Base-by-base conservation (phyloP, 2,888 invertebrate species). In the Cheilosia impressa region DNA sequence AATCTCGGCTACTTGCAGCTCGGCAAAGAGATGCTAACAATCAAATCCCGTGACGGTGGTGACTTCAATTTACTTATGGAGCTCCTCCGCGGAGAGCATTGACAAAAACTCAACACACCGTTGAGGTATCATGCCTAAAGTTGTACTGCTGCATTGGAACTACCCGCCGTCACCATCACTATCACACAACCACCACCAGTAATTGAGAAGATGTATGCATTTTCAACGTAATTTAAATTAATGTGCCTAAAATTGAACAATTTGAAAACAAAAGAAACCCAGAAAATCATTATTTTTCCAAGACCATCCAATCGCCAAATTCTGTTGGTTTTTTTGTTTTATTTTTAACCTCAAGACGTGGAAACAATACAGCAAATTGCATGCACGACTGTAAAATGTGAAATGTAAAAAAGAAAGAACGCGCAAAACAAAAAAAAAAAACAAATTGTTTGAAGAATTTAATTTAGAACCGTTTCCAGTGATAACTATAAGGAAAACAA, bases 51-150 rank as follows among this genome's bases (percentile, higher is more conserved):
- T 92, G 97, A 98, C 88, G 97, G 97, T 82, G 97, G 97, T 90
- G 96, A 97, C 85, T 98, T 98, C 94, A 98, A 98, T 93, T 94
- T 99, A 89, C 95, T 99, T 88, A 98, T 98, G 96, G 99, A 99
- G 93, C 94, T 99, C 80, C 93, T 99, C 87, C 94, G 98, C 90
- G 98, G 98, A 90, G 98, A 98, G 93, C 98, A 98, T 93, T 97
- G 92, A 92, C 91, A 91, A 90, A 89, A 89, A 90, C 88, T 89
- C 66, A 79, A 79, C n/a, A 43, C 57, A 77, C 76, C 81, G 43
- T 47, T 68, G 55, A 81, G 85, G 69, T 85, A 47, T 65, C 75
- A 60, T 66, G 73, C 84, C 43, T 80, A 76, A 73, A 84, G n/a
- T 57, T 55, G 45, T 57, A 27, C 58, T 22, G 65, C 17, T 57